Evolutionary conservation across 2,888 invertebrate species (phyloP), one percentile per base, ranked within the genome.

Genomic region (Pristionchus maxplancki): DNA sequence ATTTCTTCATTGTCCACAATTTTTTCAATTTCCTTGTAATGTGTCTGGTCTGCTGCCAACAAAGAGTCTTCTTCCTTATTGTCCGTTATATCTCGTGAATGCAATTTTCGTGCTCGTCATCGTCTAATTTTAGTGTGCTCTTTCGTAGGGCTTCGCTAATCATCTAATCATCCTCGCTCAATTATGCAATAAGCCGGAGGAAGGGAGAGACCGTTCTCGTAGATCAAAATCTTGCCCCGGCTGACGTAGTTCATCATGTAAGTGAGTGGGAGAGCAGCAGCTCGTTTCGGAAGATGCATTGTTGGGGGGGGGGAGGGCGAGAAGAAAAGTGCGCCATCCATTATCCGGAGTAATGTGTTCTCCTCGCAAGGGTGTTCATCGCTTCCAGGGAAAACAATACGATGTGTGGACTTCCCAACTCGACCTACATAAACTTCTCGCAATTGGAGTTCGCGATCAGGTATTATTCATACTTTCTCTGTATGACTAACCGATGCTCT

Each of bases 171-270:
- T 71, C 71, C 28, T 11, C 11, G 13, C 78, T 40, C 44, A 78
- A 78, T 78, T 78, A 78, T 78, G 78, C 78, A 13, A 78, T 78
- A 78, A 74, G 20, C n/a, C 24, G 24, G 58, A 58, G 58, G 13
- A 58, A n/a, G 58, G 9, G 58, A 58, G 53, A 53, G 37, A 17
- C 74, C 71, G 74, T 78, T 78, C 48, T 28, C 40, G n/a, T 40
- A 44, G 44, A 78, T 74, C 78, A 15, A 44, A 78, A 44, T 78
- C 78, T 40, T n/a, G 13, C 11, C 28, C 20, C 44, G 44, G 1
- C 28, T 31, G 67, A 67, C 31, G 67, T 34, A 34, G 67, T 78
- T 28, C 48, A 78, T 78, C 78, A 78, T 78, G 78, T 78, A 78
- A 40, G 78, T 78, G 78, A 48, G 37, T 15, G 31, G n/a, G 71